Conservation (phyloP, 2,888 invertebrate species). For the Vandiemenella viatica region DNA sequence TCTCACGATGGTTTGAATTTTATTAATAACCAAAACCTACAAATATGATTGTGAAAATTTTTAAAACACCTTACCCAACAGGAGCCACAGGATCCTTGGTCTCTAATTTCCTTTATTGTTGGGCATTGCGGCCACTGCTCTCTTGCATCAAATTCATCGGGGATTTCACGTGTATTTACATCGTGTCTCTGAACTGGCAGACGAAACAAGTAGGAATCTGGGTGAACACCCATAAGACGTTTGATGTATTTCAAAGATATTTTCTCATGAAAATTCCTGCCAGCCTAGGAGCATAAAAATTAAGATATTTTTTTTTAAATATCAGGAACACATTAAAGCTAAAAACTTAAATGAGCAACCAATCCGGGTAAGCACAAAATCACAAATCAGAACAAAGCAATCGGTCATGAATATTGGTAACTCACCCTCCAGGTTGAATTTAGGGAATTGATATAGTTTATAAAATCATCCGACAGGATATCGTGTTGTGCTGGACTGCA, state of each 20-base stretch:
- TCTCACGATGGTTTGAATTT: too few relatives aligned
- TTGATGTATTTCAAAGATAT: constrained; percentile 44
- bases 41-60: too few relatives aligned
- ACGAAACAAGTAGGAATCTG: constrained; percentile 36
- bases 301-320: not conserved
- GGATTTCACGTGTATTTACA: constrained; percentile 31
- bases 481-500: too few relatives aligned
- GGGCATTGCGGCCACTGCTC: constrained; percentile 73
- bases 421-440: constrained; percentile 53
- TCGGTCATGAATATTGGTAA: not conserved
- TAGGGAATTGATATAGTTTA: constrained; percentile 48
- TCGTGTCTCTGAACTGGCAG: constrained; percentile 28
- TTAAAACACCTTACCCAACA: constrained; percentile 57
- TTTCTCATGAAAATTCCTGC: constrained; percentile 52
- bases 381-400: too few relatives aligned
- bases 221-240: constrained; percentile 55
- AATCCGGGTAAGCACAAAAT: too few relatives aligned
- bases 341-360: too few relatives aligned
- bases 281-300: constrained; percentile 47
- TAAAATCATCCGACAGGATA: constrained; percentile 55
- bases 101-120: constrained; percentile 65
- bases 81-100: constrained; percentile 82
- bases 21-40: too few relatives aligned
- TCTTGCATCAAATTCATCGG: constrained; percentile 67
- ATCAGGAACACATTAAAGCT: not conserved